Percentiles rank a stretch among this genome's conserved stretches.
These are phyloP conservation scores for Myotis brandtii DNA, from an alignment of 2,113 vertebrate species.

Conservation along the genomic window DNA sequence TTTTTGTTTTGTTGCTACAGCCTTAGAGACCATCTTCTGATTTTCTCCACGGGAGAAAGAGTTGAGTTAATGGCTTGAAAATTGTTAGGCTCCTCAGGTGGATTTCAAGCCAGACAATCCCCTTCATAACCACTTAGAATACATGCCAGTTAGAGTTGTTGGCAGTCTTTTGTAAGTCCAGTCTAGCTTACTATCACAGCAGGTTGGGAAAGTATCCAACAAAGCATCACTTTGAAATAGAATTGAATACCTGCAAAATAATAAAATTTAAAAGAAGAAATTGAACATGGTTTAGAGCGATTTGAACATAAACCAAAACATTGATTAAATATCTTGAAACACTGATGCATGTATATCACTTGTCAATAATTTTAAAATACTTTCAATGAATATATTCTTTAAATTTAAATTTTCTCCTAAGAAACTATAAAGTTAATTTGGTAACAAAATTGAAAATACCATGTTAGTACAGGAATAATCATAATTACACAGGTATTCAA, in stretches of 20 bases:
- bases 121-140: constrained; percentile 26
- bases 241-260: constrained; percentile 50
- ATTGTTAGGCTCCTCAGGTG: background rate
- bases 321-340: constrained; percentile 50
- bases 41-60: constrained; percentile 11
- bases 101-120: background rate
- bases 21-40: background rate
- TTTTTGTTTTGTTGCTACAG: constrained; percentile 32
- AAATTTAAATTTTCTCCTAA: background rate
- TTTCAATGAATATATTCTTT: background rate
- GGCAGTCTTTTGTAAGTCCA: constrained; percentile 32
- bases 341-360: background rate
- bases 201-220: constrained; percentile 52
- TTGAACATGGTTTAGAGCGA: background rate
- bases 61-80: constrained; percentile 45
- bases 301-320: constrained; percentile 53
- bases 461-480: constrained; percentile 37
- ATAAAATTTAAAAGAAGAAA: constrained; percentile 54
- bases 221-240: constrained; percentile 4
- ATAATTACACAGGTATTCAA: constrained; percentile 69
- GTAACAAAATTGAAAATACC: constrained; percentile 55
- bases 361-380: constrained; percentile 19
- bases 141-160: constrained; percentile 26
- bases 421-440: constrained; percentile 31
- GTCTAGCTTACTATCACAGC: background rate